Percentiles rank a stretch among this genome's conserved stretches.
These are phyloP conservation scores for Bucorvus abyssinicus DNA, from an alignment of 2,797 vertebrate genomes.

Conservation along the genomic window DNA sequence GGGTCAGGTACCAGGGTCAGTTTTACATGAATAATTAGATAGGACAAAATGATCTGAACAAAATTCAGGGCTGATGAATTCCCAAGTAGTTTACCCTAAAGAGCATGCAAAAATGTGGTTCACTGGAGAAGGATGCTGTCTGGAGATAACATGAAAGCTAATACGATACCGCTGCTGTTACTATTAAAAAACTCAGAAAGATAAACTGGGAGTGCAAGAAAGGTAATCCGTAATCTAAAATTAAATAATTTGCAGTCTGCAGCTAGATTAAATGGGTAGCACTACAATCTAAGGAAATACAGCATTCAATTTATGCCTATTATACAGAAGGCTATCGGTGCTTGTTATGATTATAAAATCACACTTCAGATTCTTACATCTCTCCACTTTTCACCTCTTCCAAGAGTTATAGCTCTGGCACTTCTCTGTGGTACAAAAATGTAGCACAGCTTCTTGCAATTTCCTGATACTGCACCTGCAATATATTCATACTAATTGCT, in stretches of 20 bases:
- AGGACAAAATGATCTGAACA: conserved; percentile 25
- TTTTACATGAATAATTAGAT: conserved; percentile 49
- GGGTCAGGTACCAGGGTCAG: conserved; percentile 25
- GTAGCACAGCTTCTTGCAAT: conserved; percentile 9
- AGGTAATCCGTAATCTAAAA: conserved; percentile 19
- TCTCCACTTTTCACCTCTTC: background rate
- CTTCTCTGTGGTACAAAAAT: background rate
- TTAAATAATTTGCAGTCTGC: background rate
- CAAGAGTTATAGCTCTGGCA: background rate
- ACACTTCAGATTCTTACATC: background rate
- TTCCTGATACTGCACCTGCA: conserved; percentile 42
- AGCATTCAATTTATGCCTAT: background rate
- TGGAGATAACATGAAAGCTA: background rate
- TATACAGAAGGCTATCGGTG: background rate
- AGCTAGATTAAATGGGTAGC: conserved; percentile 27
- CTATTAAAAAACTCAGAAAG: conserved; percentile 1
- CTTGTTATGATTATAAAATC: conserved; percentile 32
- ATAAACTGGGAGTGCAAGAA: background rate
- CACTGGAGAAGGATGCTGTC: background rate
- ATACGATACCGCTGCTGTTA: background rate
- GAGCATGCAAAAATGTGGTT: background rate
- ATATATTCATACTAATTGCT: conserved; percentile 50
- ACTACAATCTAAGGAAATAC: background rate
- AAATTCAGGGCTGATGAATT: conserved; percentile 15
- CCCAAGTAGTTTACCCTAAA: background rate